Conservation (phyloP, 2,797 vertebrate genomes). For the Pseudochirops cupreus region DNA sequence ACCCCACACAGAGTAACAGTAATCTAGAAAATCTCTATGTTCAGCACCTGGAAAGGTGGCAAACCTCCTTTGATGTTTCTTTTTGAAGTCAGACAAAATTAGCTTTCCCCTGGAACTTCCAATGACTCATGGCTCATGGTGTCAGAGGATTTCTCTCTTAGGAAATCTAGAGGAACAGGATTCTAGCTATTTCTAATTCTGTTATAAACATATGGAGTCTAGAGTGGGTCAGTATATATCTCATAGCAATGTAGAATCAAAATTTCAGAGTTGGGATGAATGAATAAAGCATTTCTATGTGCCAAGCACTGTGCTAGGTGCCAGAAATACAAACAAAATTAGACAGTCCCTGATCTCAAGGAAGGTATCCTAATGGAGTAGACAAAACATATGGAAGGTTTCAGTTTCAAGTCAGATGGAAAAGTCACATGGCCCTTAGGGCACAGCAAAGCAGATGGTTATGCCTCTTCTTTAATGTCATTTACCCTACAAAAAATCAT, state of each 20-base stretch:
- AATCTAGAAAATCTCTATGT: conserved; percentile 56
- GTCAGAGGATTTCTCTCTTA: conserved; percentile 34
- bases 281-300: background rate
- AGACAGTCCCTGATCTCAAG: background rate
- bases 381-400: background rate
- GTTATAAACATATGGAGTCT: conserved; percentile 15
- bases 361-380: background rate
- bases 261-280: conserved; percentile 1
- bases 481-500: background rate
- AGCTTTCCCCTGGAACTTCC: conserved; percentile 54
- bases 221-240: background rate
- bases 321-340: background rate
- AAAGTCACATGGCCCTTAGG: background rate
- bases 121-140: conserved; percentile 60
- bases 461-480: background rate
- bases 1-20: background rate
- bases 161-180: conserved; percentile 37
- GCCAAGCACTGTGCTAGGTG: no score
- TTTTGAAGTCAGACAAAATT: conserved; percentile 72
- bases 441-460: background rate
- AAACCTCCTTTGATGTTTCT: conserved; percentile 60
- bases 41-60: conserved; percentile 55
- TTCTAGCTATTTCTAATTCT: conserved; percentile 23
- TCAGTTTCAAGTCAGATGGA: background rate
- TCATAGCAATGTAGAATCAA: conserved; percentile 39